Percentiles rank a stretch among this genome's conserved stretches.
These are phyloP conservation scores for Myodes glareolus DNA, from an alignment of 2,113 vertebrate genomes.

Conservation along the genomic window DNA sequence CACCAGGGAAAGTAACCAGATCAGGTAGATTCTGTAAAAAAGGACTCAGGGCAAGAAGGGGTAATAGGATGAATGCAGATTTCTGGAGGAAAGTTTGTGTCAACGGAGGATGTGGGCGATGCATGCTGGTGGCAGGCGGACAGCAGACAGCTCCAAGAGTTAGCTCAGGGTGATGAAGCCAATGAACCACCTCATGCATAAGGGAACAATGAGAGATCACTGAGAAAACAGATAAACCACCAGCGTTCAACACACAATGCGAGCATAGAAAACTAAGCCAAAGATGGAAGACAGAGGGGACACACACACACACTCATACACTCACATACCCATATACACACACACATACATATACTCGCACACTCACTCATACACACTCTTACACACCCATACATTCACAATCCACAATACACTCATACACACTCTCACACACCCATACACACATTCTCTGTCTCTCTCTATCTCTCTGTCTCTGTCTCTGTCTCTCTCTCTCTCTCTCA, in stretches of 20 bases:
- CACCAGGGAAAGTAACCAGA: not conserved
- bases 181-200: not conserved
- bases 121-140: not conserved
- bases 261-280: no score
- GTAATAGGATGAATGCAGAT: not conserved
- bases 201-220: not conserved
- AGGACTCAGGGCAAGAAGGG: not conserved
- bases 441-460: no score
- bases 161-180: not conserved
- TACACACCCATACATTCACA: no score
- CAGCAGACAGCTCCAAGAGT: no score
- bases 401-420: no score
- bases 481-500: not conserved
- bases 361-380: no score
- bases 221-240: not conserved
- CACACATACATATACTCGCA: no score
- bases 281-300: not conserved
- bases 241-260: not conserved
- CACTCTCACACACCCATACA: no score
- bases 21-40: not conserved
- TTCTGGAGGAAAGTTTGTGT: not conserved
- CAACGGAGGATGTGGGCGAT: not conserved
- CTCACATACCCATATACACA: no score
- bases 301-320: not conserved
- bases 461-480: no score